Evolutionary conservation across 2,113 vertebrate species (phyloP), one percentile per base, ranked within the genome.

Genomic region (Syrmaticus mikado): DNA sequence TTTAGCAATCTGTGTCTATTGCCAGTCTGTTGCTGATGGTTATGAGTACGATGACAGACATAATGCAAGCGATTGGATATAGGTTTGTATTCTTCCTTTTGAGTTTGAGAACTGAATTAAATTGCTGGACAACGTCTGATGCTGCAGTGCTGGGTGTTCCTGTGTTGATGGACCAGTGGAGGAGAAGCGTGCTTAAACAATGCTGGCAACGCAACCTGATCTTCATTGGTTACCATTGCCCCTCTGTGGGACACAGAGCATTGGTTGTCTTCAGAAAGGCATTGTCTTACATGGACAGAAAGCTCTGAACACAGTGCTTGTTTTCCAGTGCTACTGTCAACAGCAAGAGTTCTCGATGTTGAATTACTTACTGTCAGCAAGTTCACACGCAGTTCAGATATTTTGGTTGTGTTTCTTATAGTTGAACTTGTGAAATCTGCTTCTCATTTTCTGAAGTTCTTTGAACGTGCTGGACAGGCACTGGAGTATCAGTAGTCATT

Each of bases 281-380:
- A 13, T 82, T 61, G 82, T 92, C 92, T 82, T 82, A 64, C 66
- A 53, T 77, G 84, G 86, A 72, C 84, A 94, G 84, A 80, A 89
- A 36, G 45, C 64, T 95, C 86, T 25, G 64, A 62, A 21, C 50
- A 24, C 4, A 11, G 6, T 27, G 60, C 2, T 25, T 77, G 71
- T 68, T 24, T 93, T 94, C 90, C 43, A 40, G 67, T 34, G 58
- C n/a, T 45, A 2, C n/a, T 81, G 60, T 89, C 55, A 83, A 16
- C 79, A 74, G 32, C 0, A 0, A 82, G 71, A 50, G 64, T 71
- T 85, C 64, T 36, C 8, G 62, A 40, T 60, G 55, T 46, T 64
- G 46, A 92, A 65, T 85, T 85, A 57, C 70, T 94, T 75, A 8
- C 75, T 93, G 85, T 87, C 94, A 81, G 64, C 68, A 61, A 55